phyloP scores from a whole-genome alignment of 2,113 vertebrate species.

The Oreotrochilus melanogaster region DNA sequence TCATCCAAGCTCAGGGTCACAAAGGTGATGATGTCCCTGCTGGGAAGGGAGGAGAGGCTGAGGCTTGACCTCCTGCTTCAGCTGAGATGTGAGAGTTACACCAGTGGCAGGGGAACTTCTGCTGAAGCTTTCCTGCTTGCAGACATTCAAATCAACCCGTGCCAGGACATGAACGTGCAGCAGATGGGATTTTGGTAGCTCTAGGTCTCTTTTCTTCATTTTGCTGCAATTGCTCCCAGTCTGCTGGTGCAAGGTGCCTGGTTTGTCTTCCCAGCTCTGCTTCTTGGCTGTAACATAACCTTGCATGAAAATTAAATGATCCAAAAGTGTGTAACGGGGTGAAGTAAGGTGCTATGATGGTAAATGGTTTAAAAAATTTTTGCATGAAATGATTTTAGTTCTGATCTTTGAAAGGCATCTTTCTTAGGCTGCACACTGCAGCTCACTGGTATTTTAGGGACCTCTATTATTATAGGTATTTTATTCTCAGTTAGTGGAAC shows the following conservation, averaged over 20 bases:
- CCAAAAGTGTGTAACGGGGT: neutral
- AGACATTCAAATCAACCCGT: neutral
- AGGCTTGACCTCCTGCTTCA: neutral
- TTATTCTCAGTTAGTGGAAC: neutral
- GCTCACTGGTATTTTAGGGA: neutral
- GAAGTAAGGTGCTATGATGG: neutral
- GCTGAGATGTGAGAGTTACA: accelerated
- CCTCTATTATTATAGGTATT: too few species aligned
- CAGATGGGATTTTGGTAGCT: neutral
- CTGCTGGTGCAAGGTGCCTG: too few species aligned
- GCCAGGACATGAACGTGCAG: neutral
- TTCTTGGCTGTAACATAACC: neutral
- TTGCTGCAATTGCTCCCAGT: neutral
- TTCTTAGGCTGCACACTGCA: accelerated
- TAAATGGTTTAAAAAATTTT: neutral
- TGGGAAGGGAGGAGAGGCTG: neutral
- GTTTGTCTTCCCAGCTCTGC: neutral
- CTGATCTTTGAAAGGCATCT: neutral
- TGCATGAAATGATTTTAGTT: neutral
- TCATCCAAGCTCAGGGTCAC: too few species aligned
- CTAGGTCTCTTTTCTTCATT: neutral
- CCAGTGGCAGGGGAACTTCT: neutral
- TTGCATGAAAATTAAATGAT: neutral
- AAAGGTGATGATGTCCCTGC: neutral
- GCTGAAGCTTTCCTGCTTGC: too few species aligned